phyloP scores from a whole-genome alignment of 2,888 invertebrate species.

The Euzetes globulus region DNA sequence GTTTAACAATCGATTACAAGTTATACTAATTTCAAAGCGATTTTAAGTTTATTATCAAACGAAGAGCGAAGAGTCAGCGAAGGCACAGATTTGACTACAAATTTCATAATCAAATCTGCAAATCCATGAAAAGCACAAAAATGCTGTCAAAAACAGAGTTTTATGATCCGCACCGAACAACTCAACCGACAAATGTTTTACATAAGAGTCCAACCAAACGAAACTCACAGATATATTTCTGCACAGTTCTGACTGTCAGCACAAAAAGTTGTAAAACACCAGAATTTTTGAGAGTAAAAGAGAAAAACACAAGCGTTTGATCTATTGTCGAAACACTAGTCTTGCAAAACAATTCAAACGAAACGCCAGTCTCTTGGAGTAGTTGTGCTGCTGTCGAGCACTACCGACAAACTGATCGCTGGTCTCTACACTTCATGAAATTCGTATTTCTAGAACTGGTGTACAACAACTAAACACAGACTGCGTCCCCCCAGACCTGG shows the following conservation, averaged over 20 bases:
- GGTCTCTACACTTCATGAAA: slow-evolving; percentile 15
- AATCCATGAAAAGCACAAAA: neutral
- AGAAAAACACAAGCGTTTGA: neutral
- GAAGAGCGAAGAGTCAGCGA: too few relatives aligned
- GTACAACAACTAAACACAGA: neutral
- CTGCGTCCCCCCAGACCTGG: neutral
- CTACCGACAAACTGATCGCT: neutral
- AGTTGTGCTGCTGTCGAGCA: neutral
- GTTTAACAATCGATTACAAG: too few relatives aligned
- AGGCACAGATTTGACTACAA: neutral
- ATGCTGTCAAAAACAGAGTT: neutral
- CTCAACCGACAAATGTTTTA: slow-evolving; percentile 3
- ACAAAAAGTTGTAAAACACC: slow-evolving; percentile 17
- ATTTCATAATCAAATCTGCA: neutral
- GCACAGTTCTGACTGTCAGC: neutral
- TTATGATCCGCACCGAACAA: neutral
- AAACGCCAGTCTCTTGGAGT: neutral
- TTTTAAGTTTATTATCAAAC: too few relatives aligned
- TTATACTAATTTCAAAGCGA: too few relatives aligned
- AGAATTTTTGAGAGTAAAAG: neutral
- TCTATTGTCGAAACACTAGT: neutral
- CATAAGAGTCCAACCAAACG: neutral
- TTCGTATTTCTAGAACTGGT: neutral
- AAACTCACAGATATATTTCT: neutral
- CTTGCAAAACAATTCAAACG: neutral